Percentiles rank a stretch among this genome's conserved stretches.
Evolutionary conservation across 2,888 invertebrate species (phyloP).

Genomic region (Gymnocheta viridis): DNA sequence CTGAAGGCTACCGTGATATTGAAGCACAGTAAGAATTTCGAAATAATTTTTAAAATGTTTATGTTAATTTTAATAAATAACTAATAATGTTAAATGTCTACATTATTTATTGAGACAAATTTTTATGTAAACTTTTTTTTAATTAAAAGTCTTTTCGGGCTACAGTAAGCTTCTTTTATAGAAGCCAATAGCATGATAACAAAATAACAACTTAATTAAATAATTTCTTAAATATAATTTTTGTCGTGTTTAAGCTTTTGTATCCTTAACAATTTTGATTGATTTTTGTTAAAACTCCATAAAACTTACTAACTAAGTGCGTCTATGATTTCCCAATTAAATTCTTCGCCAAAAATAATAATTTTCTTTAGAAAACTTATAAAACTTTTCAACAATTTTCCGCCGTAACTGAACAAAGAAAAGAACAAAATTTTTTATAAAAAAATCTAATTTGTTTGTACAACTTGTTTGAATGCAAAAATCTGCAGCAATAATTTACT

Average conservation of each 20-base stretch:
- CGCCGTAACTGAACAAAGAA: constrained; percentile 2
- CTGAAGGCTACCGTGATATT: no score
- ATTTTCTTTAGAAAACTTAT: constrained; percentile 2
- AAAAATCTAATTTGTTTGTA: constrained; percentile 37
- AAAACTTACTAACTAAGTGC: constrained; percentile 6
- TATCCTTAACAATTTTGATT: background rate
- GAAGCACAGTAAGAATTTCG: no score
- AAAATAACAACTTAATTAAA: no score
- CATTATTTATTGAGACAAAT: no score
- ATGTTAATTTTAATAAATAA: no score
- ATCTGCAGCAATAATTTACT: constrained; percentile 43
- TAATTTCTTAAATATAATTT: no score
- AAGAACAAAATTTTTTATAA: constrained; percentile 40
- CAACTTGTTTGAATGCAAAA: constrained; percentile 62
- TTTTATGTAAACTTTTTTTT: no score
- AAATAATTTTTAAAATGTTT: no score
- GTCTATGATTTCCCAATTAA: background rate
- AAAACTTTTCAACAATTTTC: constrained; percentile 13
- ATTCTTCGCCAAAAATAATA: constrained; percentile 33
- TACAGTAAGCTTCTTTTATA: no score
- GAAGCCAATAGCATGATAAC: no score
- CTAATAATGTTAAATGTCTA: no score
- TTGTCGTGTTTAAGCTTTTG: background rate
- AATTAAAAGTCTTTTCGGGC: no score
- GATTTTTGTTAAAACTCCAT: background rate